phyloP scores from a whole-genome alignment of 2,113 vertebrate species.

The Passer montanus region DNA sequence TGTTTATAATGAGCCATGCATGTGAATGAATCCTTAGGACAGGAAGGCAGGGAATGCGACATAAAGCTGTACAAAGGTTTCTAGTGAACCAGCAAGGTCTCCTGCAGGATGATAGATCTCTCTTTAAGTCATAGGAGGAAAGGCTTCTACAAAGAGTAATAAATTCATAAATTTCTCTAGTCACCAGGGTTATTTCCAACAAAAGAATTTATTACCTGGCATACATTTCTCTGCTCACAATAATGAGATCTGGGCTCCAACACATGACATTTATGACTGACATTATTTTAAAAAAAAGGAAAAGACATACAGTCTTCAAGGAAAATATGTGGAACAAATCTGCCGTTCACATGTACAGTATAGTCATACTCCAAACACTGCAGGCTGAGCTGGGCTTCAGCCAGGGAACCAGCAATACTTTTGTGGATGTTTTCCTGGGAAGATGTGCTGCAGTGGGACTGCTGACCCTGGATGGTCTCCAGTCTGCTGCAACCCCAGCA shows the following conservation, averaged over 20 bases:
- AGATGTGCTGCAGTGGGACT: fast-evolving
- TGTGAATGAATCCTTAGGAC: not conserved
- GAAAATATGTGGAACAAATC: not conserved
- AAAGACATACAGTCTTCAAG: conserved; percentile 14
- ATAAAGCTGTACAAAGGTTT: not conserved
- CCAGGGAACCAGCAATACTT: not conserved
- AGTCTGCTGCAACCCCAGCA: not conserved
- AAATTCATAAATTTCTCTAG: conserved; percentile 59
- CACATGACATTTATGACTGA: conserved; percentile 43
- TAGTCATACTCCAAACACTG: not conserved
- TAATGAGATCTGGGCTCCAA: conserved; percentile 43
- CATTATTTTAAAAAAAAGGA: conserved; percentile 10
- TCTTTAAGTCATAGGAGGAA: conserved; percentile 30
- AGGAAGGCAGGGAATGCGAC: not conserved
- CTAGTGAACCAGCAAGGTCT: conserved; percentile 14
- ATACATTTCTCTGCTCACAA: conserved; percentile 42
- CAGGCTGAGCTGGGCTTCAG: not conserved
- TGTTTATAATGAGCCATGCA: not conserved
- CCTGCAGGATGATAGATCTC: conserved; percentile 32
- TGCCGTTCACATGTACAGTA: not conserved
- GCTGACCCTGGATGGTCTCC: not conserved
- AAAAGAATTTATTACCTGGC: conserved; percentile 57
- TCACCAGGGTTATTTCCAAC: conserved; percentile 50
- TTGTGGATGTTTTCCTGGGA: not conserved
- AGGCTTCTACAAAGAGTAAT: conserved; percentile 43